These are phyloP conservation scores for Clamator glandarius DNA, from an alignment of 2,797 vertebrate species.

Conservation along the genomic window DNA sequence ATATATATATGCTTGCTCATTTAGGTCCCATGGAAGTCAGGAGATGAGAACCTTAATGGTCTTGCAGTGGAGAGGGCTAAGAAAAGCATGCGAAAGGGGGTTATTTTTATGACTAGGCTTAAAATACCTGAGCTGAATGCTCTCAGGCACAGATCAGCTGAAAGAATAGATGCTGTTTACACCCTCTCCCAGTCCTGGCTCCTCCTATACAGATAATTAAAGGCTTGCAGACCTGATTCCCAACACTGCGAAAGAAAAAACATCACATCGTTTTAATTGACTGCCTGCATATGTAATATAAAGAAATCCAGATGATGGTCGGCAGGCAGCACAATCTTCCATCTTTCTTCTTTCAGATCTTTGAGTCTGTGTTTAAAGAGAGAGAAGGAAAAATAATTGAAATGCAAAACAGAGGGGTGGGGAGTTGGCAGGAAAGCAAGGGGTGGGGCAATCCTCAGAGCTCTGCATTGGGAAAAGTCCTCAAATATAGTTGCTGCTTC, in stretches of 20 bases:
- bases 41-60: background rate
- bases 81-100: background rate
- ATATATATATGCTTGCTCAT: background rate
- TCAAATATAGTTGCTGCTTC: constrained; percentile 61
- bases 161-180: background rate
- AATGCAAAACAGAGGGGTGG: constrained; percentile 32
- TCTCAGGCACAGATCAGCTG: background rate
- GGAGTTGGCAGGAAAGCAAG: background rate
- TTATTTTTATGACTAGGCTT: background rate
- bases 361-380: background rate
- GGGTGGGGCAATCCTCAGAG: background rate
- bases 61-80: background rate
- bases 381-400: constrained; percentile 25
- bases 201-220: constrained; percentile 30
- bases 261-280: constrained; percentile 4
- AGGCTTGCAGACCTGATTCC: constrained; percentile 11
- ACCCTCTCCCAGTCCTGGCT: background rate
- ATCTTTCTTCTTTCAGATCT: constrained; percentile 16
- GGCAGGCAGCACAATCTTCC: background rate
- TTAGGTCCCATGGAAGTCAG: background rate
- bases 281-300: background rate
- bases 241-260: constrained; percentile 14
- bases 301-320: background rate
- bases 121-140: background rate
- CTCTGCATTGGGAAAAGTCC: constrained; percentile 35